These are phyloP conservation scores for Pogonophryne albipinna DNA, from an alignment of 2,797 vertebrate species.

Conservation along the genomic window DNA sequence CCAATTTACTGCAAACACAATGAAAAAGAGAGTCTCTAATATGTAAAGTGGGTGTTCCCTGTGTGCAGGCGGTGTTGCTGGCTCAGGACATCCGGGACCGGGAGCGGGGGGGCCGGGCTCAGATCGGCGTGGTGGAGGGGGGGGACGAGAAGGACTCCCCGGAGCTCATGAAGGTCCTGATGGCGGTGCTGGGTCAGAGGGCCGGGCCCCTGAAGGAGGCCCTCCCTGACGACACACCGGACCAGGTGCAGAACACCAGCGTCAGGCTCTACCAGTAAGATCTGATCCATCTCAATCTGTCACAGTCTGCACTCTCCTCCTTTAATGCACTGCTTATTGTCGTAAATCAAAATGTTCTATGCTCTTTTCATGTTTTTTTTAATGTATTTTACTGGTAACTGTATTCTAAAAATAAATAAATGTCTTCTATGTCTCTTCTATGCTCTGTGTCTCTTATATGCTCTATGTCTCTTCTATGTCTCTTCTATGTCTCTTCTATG, in stretches of 20 bases:
- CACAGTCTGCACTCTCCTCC: no score
- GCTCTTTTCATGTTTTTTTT: no score
- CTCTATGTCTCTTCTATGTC: no score
- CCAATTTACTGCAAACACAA: no score
- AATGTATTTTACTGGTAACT: no score
- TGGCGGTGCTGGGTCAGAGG: slow-evolving; percentile 86
- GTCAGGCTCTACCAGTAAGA: slow-evolving; percentile 91
- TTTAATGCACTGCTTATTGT: no score
- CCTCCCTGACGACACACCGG: slow-evolving; percentile 71
- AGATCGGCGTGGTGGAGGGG: slow-evolving; percentile 88
- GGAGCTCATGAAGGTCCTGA: slow-evolving; percentile 91
- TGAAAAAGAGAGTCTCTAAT: no score
- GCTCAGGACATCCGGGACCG: slow-evolving; percentile 92
- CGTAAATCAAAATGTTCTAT: no score
- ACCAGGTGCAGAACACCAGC: slow-evolving; percentile 75
- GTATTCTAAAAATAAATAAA: no score
- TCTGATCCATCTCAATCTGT: neutral
- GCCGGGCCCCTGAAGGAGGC: slow-evolving; percentile 76
- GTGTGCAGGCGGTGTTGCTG: slow-evolving; percentile 82
- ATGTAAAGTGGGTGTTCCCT: neutral
- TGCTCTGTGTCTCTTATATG: no score
- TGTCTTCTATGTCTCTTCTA: no score
- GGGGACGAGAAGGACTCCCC: slow-evolving; percentile 83
- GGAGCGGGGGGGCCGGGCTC: slow-evolving; percentile 89
- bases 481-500: no score